Evolutionary conservation across 2,797 vertebrate genomes (phyloP), one percentile per base, ranked within the genome.

Genomic region (Tragelaphus oryx): DNA sequence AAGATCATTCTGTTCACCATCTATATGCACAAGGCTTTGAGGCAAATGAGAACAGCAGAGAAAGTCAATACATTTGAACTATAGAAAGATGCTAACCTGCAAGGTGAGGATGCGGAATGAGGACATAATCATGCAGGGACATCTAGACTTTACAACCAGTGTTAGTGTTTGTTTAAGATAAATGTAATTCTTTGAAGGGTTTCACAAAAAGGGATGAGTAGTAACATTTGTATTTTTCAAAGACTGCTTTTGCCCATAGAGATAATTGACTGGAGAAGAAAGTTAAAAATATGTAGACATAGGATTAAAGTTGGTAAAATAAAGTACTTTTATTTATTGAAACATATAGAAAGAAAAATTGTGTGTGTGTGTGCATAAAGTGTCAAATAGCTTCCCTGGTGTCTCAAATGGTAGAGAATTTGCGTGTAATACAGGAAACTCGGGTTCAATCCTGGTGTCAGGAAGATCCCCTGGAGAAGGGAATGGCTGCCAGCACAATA

Each of bases 321-420:
- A 28, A 54, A 88, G 24, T 79, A 60, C 54, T 89, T 89, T 59
- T 90, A 41, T 33, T 90, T 65, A 76, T 76, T 78, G 33, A 78
- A 91, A 16, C 7, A 78, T 44, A 71, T 28, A 57, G 13, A 41
- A 44, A 57, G 22, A 46, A 62, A n/a, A 48, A 9, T 3, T 9
- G 12, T 54, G 0, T 76, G 3, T 37, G 9, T 81, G 1, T 48
- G 26, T 18, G 16, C 26, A 5, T 76, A 48, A 41, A 41, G 22
- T 71, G 22, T 71, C 37, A 41, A 41, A 71, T 71, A 37, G 37
- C 22, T 71, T 71, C 68, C 37, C 37, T 41, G 68, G 22, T 71
- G 68, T 24, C 3, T 71, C 37, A 71, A 41, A 41, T 71, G 37
- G 37, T 41, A 71, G 37, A 71, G 68, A 71, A 71, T 41, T 71